phyloP scores from a whole-genome alignment of 2,113 vertebrate genomes.

The Rhabdornis inornatus region DNA sequence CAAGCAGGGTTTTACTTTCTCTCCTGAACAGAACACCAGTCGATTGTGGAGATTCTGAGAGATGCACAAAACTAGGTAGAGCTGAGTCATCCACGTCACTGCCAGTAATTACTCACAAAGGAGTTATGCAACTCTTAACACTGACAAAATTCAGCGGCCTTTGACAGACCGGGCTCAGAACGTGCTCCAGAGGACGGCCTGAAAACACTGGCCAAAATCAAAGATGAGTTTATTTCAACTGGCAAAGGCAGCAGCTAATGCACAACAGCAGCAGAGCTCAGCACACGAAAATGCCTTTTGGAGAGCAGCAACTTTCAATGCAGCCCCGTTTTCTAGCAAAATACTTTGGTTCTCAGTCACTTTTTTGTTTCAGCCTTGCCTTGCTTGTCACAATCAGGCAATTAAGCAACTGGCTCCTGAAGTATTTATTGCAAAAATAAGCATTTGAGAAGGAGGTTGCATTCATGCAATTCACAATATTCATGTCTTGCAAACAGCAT shows the following conservation, averaged over 20 bases:
- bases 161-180: neutral
- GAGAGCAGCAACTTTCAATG: neutral
- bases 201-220: neutral
- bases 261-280: neutral
- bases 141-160: slow-evolving; percentile 51
- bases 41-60: neutral
- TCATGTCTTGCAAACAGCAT: neutral
- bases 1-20: neutral
- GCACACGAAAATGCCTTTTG: neutral
- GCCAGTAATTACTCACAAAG: slow-evolving; percentile 63
- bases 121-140: slow-evolving; percentile 54
- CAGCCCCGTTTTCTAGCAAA: neutral
- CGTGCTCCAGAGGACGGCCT: neutral
- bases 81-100: slow-evolving; percentile 56
- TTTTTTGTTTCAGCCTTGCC: neutral
- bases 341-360: neutral
- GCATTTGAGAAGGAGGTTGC: neutral
- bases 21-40: neutral
- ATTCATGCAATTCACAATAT: neutral
- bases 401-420: neutral
- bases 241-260: neutral
- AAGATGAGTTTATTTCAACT: neutral
- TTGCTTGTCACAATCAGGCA: neutral
- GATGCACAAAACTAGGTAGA: slow-evolving; percentile 49
- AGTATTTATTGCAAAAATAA: neutral